Percentiles rank a stretch among this genome's conserved stretches.
These are phyloP conservation scores for Drosophila falleni DNA, from an alignment of 2,888 invertebrate species.

Conservation along the genomic window DNA sequence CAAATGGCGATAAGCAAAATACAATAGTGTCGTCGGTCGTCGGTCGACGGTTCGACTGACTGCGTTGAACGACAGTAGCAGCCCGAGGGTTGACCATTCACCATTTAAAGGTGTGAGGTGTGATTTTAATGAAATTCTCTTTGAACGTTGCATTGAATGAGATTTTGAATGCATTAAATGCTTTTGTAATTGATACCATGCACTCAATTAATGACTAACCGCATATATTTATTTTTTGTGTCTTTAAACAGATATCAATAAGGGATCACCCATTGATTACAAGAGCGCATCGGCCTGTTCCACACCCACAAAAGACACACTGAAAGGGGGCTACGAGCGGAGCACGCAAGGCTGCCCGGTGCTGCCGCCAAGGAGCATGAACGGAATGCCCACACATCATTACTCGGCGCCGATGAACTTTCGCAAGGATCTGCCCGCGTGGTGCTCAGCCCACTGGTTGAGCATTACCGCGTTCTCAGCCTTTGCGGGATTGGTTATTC, in stretches of 20 bases:
- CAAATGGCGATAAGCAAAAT: conserved; percentile 79
- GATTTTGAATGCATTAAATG: conserved; percentile 38
- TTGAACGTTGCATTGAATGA: background rate
- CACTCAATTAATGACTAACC: conserved; percentile 38
- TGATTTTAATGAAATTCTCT: conserved; percentile 54
- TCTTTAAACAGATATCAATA: conserved; percentile 91
- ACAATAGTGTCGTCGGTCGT: conserved; percentile 54
- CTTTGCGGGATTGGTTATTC: conserved; percentile 92
- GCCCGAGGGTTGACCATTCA: conserved; percentile 12
- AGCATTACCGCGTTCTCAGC: conserved; percentile 95
- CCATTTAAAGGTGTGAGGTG: conserved; percentile 35
- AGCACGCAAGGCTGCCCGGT: conserved; percentile 89
- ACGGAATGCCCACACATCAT: conserved; percentile 89
- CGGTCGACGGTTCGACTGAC: conserved; percentile 7
- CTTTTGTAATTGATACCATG: conserved; percentile 51
- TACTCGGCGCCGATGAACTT: conserved; percentile 94
- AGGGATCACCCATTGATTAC: conserved; percentile 95
- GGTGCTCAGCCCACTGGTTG: conserved; percentile 96
- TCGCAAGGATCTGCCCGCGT: conserved; percentile 93
- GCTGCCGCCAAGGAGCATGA: conserved; percentile 89
- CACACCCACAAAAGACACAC: conserved; percentile 92
- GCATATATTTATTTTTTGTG: background rate
- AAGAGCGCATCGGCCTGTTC: conserved; percentile 94
- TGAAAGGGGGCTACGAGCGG: conserved; percentile 87
- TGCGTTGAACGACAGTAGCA: conserved; percentile 8